Base-by-base conservation (phyloP, 2,113 vertebrate genomes). In the Anseranas semipalmata region DNA sequence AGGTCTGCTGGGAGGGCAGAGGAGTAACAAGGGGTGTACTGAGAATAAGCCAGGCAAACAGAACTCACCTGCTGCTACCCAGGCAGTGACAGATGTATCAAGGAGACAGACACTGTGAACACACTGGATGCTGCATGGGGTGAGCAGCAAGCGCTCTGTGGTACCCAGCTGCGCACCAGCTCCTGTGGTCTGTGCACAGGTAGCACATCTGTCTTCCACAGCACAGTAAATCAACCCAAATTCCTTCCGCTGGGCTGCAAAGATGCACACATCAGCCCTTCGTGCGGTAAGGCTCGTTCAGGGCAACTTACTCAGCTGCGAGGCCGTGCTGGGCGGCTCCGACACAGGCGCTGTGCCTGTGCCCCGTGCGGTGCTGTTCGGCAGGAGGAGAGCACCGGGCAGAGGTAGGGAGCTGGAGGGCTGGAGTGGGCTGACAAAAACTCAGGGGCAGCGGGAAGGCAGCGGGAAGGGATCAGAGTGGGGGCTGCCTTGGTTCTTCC, bases 281-380 rank as follows among this genome's bases (percentile, higher is more conserved):
- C 88, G 22, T 19, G 59, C 32, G 52, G 33, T 9, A 32, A 74
- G 33, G 30, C 24, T 41, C 43, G 2, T 27, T 28, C 43, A 22
- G 53, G 68, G 33, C 59, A 53, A 3, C 0, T 15, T 28, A 43
- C 43, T 41, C 21, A 3, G 55, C 68, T 43, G 45, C 45, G 59
- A 12, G 73, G 48, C 24, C 35, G 58, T 1, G n/a, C 18, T 33
- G 68, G 41, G 30, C 50, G 90, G 19, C 33, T 68, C n/a, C 45
- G 12, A 0, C 13, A 8, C 20, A 7, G 83, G 41, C 7, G 56
- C 68, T 72, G 18, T 18, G 63, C 37, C 37, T 25, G 39, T 50
- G 68, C n/a, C 25, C 24, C 0, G 0, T 6, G 60, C 74, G 17
- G 45, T 5, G 30, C 52, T 1, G 0, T 68, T 50, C 45, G 12